A percentile compares a stretch with the other conserved stretches of the same genome.
Conservation (phyloP, 64 coral and sea anemone genomes). For the Porites australiensis region DNA sequence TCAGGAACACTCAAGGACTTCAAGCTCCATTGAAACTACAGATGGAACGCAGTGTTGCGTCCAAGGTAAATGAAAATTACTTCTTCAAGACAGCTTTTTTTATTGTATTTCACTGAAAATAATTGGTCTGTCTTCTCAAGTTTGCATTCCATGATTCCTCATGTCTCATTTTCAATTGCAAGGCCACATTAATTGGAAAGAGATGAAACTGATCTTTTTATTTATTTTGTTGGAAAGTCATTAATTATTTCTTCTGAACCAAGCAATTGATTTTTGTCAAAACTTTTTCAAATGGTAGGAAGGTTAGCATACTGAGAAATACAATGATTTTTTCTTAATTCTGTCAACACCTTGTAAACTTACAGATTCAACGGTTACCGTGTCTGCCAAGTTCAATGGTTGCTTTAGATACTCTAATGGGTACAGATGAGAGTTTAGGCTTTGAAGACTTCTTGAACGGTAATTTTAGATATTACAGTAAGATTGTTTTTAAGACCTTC, state of each 20-base stretch:
- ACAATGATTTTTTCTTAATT: not conserved
- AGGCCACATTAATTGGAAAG: no score
- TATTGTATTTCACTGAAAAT: no score
- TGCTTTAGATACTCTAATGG: slow-evolving; percentile 94
- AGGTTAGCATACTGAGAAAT: not conserved
- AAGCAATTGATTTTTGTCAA: no score
- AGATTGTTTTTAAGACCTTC: no score
- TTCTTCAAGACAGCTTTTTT: not conserved
- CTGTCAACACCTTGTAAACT: not conserved
- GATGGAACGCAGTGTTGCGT: slow-evolving; percentile 87
- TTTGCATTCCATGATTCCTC: no score
- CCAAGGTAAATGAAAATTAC: slow-evolving; percentile 61
- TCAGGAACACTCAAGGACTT: slow-evolving; percentile 93
- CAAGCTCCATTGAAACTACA: slow-evolving; percentile 94
- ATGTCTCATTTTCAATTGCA: no score
- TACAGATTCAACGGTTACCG: slow-evolving; percentile 83
- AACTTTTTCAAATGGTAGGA: no score
- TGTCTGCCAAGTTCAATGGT: slow-evolving; percentile 96
- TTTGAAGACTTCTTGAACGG: slow-evolving; percentile 96
- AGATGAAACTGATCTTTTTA: no score
- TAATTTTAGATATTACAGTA: not conserved
- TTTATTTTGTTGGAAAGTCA: no score
- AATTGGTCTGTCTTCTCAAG: no score
- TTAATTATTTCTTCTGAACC: no score
- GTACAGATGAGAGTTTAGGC: slow-evolving; percentile 89